Evolutionary conservation across 2,797 vertebrate genomes (phyloP).

Genomic region (Cossypha heuglini): DNA sequence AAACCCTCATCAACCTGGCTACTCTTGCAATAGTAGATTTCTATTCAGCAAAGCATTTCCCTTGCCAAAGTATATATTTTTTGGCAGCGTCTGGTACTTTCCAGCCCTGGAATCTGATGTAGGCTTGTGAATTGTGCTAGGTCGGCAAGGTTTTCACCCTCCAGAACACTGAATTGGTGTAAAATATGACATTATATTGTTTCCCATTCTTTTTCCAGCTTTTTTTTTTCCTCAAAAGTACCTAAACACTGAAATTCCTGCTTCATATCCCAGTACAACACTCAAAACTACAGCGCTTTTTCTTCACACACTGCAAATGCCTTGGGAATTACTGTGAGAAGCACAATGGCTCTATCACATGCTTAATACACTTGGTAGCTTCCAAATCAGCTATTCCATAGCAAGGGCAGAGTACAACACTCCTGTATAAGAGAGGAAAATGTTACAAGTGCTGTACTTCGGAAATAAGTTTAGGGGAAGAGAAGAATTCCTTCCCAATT

Average conservation of each 20-base stretch:
- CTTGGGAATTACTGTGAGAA: neutral
- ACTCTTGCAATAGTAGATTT: slow-evolving; percentile 65
- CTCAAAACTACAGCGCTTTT: neutral
- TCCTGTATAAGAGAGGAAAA: neutral
- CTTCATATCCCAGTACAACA: slow-evolving; percentile 1
- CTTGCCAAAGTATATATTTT: slow-evolving; percentile 74
- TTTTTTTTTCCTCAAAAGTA: slow-evolving; percentile 56
- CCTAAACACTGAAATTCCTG: slow-evolving; percentile 34
- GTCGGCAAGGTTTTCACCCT: slow-evolving; percentile 65
- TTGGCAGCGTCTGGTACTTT: slow-evolving; percentile 73
- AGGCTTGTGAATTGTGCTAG: slow-evolving; percentile 76
- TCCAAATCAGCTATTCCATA: slow-evolving; percentile 18
- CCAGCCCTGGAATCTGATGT: slow-evolving; percentile 75
- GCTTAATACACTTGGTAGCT: neutral
- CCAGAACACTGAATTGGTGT: slow-evolving; percentile 63
- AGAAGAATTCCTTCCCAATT: neutral
- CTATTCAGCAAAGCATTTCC: slow-evolving; percentile 75
- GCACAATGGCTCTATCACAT: neutral
- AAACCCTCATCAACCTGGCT: slow-evolving; percentile 69
- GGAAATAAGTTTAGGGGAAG: neutral
- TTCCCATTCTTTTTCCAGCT: slow-evolving; percentile 44
- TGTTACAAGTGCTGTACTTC: neutral
- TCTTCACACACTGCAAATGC: neutral
- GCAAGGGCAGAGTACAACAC: neutral
- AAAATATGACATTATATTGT: slow-evolving; percentile 69